Base-by-base conservation (phyloP, 2,888 invertebrate genomes). In the Lacanobia wlatinum region DNA sequence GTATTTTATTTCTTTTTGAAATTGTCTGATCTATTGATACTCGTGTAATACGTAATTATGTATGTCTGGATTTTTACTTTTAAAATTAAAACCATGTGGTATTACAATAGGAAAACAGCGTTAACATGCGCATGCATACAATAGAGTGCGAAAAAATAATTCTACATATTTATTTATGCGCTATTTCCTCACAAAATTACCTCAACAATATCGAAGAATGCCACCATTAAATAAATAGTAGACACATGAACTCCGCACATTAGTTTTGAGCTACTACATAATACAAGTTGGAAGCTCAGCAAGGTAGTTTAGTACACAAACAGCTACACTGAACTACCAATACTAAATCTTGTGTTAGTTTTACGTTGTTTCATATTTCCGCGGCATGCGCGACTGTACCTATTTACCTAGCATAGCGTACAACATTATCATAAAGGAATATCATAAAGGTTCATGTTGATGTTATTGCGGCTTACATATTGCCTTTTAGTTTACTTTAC, bases 361-460 rank as follows among this genome's bases (percentile, higher is more conserved):
- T 56, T 71, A 67, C 77, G 80, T 73, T 78, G 86, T 88, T 87
- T 89, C 85, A 87, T 88, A 89, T 89, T 85, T 87, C 78, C 82
- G 80, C 83, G 87, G 84, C 84, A 87, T 86, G 83, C 85, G 84
- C 83, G 86, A 84, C 84, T 84, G 78, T 88, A 34, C 34, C 34
- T 34, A 88, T 89, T 87, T 87, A 89, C 84, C 87, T 84, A 83
- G 75, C 71, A 82, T 79, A 87, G 84, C 86, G 88, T 87, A 83
- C 71, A 82, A 86, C 88, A 90, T 92, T 91, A 92, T 89, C 92
- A 89, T 92, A 92, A 92, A 91, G 85, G 83, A 65, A 86, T 91
- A 90, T 88, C 91, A 89, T 92, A 92, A 92, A 90, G 90, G 91
- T 90, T 91, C 87, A 90, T 89, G 90, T 90, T 91, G 87, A 89